Percentiles rank a stretch among this genome's conserved stretches.
Conservation (phyloP, 2,888 invertebrate genomes). For the Sinelater perroti region DNA sequence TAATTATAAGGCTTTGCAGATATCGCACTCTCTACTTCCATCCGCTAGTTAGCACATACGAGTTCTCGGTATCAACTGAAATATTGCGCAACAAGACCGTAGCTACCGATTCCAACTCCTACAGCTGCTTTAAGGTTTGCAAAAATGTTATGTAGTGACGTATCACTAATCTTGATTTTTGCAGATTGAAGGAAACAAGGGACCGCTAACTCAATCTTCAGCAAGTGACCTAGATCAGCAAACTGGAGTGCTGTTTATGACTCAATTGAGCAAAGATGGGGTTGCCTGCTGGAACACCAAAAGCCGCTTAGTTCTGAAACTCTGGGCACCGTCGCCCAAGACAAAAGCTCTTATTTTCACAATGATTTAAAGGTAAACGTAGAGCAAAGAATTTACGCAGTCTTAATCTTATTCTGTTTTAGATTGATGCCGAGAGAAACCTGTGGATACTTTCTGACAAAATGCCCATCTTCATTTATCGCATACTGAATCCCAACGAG, state of each 20-base stretch:
- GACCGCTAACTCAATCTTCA: slow-evolving; percentile 76
- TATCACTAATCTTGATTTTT: slow-evolving; percentile 45
- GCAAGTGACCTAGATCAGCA: slow-evolving; percentile 75
- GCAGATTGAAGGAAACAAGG: slow-evolving; percentile 74
- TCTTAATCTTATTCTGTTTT: slow-evolving; percentile 43
- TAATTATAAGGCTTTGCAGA: slow-evolving; percentile 61
- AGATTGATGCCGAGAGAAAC: slow-evolving; percentile 70
- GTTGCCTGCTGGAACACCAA: slow-evolving; percentile 83
- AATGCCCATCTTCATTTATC: slow-evolving; percentile 77
- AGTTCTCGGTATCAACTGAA: slow-evolving; percentile 80
- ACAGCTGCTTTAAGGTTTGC: slow-evolving; percentile 73
- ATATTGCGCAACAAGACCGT: slow-evolving; percentile 77
- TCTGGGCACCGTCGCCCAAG: slow-evolving; percentile 73
- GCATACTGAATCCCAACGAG: slow-evolving; percentile 70
- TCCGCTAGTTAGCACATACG: slow-evolving; percentile 80
- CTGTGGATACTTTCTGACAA: slow-evolving; percentile 82
- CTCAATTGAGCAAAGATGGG: slow-evolving; percentile 79
- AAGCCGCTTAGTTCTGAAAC: slow-evolving; percentile 72
- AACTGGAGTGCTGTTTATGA: slow-evolving; percentile 77
- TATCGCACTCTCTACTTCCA: slow-evolving; percentile 83
- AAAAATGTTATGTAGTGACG: background rate
- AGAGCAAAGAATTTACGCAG: background rate
- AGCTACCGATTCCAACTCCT: slow-evolving; percentile 72
- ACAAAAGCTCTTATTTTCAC: slow-evolving; percentile 77
- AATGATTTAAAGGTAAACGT: slow-evolving; percentile 74